Conservation (phyloP, 2,888 invertebrate species). For the Drosophila kokeensis region DNA sequence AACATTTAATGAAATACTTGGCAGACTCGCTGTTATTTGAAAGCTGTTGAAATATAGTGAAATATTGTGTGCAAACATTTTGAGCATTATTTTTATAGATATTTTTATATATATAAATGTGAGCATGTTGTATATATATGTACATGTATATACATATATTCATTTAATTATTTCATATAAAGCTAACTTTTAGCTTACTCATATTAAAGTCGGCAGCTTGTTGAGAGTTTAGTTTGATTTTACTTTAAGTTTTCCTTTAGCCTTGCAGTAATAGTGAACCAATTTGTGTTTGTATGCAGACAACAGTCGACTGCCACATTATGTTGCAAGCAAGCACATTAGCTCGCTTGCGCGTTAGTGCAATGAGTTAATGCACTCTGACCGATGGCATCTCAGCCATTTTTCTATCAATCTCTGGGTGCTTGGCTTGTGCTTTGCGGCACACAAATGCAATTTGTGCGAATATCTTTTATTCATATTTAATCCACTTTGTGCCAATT, state of each 20-base stretch:
- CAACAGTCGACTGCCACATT: neutral
- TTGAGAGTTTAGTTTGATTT: neutral
- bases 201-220: neutral
- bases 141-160: neutral
- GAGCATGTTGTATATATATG: no score
- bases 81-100: neutral
- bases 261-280: neutral
- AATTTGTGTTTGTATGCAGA: neutral
- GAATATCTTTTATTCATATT: constrained; percentile 79
- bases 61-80: neutral
- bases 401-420: constrained; percentile 33
- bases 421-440: constrained; percentile 15
- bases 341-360: constrained; percentile 45
- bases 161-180: neutral
- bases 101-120: neutral
- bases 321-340: neutral
- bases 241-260: neutral
- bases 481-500: constrained; percentile 77
- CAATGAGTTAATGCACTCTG: constrained; percentile 44
- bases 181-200: neutral
- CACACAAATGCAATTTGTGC: constrained; percentile 73
- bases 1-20: constrained; percentile 54
- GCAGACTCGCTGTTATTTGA: neutral
- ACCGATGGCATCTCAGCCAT: constrained; percentile 28
- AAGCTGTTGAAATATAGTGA: neutral